These are phyloP conservation scores for Xestia c-nigrum DNA, from an alignment of 2,888 invertebrate genomes.

Conservation along the genomic window DNA sequence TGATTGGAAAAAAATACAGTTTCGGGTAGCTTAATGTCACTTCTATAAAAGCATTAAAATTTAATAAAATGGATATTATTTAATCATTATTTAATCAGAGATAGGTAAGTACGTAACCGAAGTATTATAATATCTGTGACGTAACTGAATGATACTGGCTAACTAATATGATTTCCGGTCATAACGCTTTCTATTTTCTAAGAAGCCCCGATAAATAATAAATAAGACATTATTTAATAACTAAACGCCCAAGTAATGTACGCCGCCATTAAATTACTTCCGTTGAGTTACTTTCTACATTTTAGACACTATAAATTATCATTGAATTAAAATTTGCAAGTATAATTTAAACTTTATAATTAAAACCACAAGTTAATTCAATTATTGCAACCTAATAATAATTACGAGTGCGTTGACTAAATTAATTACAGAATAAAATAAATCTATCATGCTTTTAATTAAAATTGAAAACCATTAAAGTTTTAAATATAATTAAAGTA, in stretches of 20 bases:
- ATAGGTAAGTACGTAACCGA: no score
- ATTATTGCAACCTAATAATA: not conserved
- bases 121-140: no score
- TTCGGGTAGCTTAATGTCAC: no score
- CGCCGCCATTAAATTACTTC: not conserved
- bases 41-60: no score
- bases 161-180: not conserved
- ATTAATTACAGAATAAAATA: not conserved
- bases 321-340: not conserved
- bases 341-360: not conserved
- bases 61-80: not conserved
- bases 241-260: not conserved
- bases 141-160: no score
- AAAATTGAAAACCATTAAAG: not conserved
- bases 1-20: no score
- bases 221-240: not conserved
- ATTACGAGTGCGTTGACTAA: not conserved
- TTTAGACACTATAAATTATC: not conserved
- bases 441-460: not conserved
- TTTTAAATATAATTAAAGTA: not conserved
- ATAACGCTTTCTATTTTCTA: constrained; percentile 18
- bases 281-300: constrained; percentile 16
- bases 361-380: not conserved
- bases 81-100: not conserved
- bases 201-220: not conserved